Base-by-base conservation (phyloP, 2,888 invertebrate genomes). In the Chelonus formosanus region DNA sequence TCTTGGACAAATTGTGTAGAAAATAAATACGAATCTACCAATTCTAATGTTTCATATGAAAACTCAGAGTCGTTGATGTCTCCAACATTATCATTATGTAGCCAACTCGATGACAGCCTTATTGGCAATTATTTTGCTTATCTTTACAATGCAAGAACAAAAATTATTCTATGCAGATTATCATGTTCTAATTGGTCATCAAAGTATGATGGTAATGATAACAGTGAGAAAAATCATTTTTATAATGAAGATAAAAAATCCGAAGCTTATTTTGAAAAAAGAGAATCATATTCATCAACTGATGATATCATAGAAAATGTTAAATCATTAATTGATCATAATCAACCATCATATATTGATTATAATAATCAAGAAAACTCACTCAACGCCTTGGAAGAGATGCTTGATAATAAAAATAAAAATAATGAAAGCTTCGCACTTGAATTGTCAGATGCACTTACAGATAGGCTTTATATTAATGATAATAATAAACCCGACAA, bases 101-200 rank as follows among this genome's bases (percentile, higher is more conserved):
- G 20, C 32, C 63, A 71, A 68, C 67, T 65, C 57, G 35, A 66
- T 54, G 92, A 92, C 71, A 92, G 91, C 65, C 83, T 94, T 68
- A 92, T 90, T 79, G 91, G 91, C 43, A 93, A 93, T 83, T 92
- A 92, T 83, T 92, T 93, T 85, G 92, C 93, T 0, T 97, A 97
- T 84, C 86, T 97, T 40, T 91, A 91, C 78, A 94, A 95, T 82
- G 95, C 96, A 0, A 88, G 93, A 70, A 89, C 89, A 78, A 91
- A 91, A 80, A 92, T 97, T 62, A 88, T 89, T 35, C 87, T 90
- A 5, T 92, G 94, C 78, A 88, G 90, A 50, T 84, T 88, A 40
- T 93, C 94, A 0, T 95, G 95, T 80, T 81, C 85, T 0, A 86
- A 87, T 62, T 97, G 97, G 97, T 90, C 90, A 4, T 91, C 91